These are phyloP conservation scores for Mormyrus hasselquistii DNA, from an alignment of 2,797 vertebrate species.

Conservation along the genomic window DNA sequence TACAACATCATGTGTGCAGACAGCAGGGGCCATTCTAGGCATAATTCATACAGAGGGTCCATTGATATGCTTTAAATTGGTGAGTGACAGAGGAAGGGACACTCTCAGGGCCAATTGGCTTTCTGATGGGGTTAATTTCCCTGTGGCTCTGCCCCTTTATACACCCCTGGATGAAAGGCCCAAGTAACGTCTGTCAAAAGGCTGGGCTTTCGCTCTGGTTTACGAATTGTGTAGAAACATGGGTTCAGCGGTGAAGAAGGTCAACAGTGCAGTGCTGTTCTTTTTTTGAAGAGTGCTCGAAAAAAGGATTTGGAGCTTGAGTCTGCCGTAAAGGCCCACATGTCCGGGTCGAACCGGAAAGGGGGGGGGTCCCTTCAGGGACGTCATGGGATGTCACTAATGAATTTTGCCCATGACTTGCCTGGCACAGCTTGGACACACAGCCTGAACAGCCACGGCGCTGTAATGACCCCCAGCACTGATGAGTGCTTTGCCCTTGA, in stretches of 20 bases:
- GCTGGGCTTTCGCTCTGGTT: slow-evolving; percentile 13
- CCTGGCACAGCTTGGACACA: not conserved
- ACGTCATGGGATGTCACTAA: not conserved
- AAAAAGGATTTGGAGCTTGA: slow-evolving; percentile 47
- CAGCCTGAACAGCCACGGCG: not conserved
- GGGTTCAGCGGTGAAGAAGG: slow-evolving; percentile 55
- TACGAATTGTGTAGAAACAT: slow-evolving; percentile 22
- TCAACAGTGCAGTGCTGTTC: slow-evolving; percentile 47
- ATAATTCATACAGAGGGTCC: not conserved
- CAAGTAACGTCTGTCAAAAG: slow-evolving; percentile 32
- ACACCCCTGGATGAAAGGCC: not conserved
- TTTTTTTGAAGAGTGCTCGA: slow-evolving; percentile 60
- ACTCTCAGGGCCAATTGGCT: not conserved
- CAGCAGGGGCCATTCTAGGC: not conserved
- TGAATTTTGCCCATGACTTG: not conserved
- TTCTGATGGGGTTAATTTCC: not conserved
- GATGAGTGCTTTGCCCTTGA: slow-evolving; percentile 27
- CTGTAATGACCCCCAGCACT: slow-evolving; percentile 37
- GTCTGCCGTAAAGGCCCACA: slow-evolving; percentile 36
- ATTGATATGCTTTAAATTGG: not conserved
- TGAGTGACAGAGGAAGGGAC: not conserved
- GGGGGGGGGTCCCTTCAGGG: slow-evolving; percentile 18
- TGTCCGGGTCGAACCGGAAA: not conserved
- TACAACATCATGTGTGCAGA: not conserved
- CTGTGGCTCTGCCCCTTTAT: not conserved